Conservation (phyloP, 64 coral and sea anemone genomes). For the Porites lutea region DNA sequence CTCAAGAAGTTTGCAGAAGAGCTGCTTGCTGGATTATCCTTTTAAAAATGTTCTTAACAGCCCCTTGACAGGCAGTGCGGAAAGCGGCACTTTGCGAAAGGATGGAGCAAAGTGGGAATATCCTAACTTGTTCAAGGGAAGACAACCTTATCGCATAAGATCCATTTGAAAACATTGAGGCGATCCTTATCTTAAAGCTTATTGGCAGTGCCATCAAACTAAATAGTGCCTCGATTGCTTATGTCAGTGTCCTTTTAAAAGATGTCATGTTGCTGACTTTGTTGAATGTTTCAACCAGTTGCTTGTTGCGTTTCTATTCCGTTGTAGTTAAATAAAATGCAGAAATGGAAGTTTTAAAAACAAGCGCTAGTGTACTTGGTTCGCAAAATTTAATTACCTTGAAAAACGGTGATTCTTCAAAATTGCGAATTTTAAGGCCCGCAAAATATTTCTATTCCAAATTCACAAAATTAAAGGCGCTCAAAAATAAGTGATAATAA, state of each 20-base stretch:
- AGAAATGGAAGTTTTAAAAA: constrained; percentile 55
- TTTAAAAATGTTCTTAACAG: not conserved
- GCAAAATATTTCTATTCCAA: constrained; percentile 45
- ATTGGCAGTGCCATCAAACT: constrained; percentile 38
- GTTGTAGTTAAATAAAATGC: constrained; percentile 36
- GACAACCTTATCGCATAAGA: constrained; percentile 41
- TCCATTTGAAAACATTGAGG: constrained; percentile 63
- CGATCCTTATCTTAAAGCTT: constrained; percentile 54
- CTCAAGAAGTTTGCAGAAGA: too few species aligned
- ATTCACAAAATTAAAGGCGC: constrained; percentile 48
- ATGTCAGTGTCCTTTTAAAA: constrained; percentile 53
- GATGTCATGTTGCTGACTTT: constrained; percentile 26
- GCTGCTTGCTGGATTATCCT: constrained; percentile 37
- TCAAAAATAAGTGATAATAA: constrained; percentile 27
- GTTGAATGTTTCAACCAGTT: constrained; percentile 38
- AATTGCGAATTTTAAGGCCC: constrained; percentile 44
- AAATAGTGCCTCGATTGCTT: constrained; percentile 38
- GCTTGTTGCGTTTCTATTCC: constrained; percentile 10
- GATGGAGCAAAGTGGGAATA: constrained; percentile 53
- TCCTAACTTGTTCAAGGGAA: constrained; percentile 39
- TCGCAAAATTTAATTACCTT: constrained; percentile 44
- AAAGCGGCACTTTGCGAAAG: constrained; percentile 53
- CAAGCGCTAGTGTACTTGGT: constrained; percentile 33
- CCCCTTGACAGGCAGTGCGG: constrained; percentile 50
- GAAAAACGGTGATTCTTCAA: constrained; percentile 45